Conservation (phyloP, 2,888 invertebrate species). For the Eueremaeus valkanovi region DNA sequence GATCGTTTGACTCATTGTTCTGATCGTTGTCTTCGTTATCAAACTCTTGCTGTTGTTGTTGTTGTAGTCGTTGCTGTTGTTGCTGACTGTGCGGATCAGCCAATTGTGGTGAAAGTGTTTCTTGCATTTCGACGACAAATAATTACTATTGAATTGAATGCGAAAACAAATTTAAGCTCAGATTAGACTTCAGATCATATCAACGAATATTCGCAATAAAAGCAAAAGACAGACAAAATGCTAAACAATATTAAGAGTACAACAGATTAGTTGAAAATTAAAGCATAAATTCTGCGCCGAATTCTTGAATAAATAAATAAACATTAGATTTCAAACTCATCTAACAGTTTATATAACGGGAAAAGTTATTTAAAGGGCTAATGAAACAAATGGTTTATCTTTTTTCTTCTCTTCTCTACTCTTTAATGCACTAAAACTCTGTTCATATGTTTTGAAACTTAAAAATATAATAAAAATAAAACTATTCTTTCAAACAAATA, state of each 20-base stretch:
- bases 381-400: constrained; percentile 8
- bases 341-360: not conserved
- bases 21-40: not conserved
- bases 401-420: not conserved
- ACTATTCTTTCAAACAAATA: no score
- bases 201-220: no score
- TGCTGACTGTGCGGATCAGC: not conserved
- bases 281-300: no score
- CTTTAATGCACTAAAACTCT: no score
- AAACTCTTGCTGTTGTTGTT: not conserved
- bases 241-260: no score
- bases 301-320: not conserved
- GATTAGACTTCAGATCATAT: no score
- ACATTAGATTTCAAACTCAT: not conserved
- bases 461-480: no score
- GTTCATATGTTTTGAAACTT: no score
- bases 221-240: not conserved
- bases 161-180: not conserved
- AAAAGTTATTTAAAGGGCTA: constrained; percentile 20
- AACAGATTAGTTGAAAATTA: no score
- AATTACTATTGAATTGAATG: not conserved
- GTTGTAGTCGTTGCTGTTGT: not conserved
- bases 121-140: constrained; percentile 20
- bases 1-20: not conserved
- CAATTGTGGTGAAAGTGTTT: constrained; percentile 17